A percentile compares a stretch with the other conserved stretches of the same genome.
phyloP scores from a whole-genome alignment of 2,888 invertebrate species.

The Strigamia maritima region DNA sequence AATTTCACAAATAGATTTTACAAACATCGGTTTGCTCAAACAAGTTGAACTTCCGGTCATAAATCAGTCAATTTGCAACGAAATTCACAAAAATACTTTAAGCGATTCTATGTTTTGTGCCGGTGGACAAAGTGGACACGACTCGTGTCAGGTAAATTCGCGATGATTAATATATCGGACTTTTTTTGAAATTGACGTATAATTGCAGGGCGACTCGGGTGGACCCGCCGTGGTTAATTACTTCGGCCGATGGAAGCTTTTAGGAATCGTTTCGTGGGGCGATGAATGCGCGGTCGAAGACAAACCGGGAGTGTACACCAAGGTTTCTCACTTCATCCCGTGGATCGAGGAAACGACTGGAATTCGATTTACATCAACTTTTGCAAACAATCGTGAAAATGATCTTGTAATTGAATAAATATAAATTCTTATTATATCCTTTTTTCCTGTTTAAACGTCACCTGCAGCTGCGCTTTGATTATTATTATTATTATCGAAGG shows the following conservation, averaged over 20 bases:
- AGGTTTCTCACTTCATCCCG: not conserved
- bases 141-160: not conserved
- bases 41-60: not conserved
- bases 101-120: constrained; percentile 18
- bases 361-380: not conserved
- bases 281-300: not conserved
- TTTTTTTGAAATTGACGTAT: not conserved
- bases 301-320: constrained; percentile 5
- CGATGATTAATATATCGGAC: not conserved
- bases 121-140: not conserved
- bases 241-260: not conserved
- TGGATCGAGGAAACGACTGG: not conserved
- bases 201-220: constrained; percentile 21
- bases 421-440: not conserved
- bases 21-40: not conserved
- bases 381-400: not conserved
- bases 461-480: too few relatives aligned
- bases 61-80: not conserved
- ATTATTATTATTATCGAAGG: too few relatives aligned
- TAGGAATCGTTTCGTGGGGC: constrained; percentile 31
- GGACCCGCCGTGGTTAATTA: not conserved
- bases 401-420: not conserved
- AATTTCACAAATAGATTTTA: not conserved
- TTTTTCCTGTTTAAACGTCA: too few relatives aligned
- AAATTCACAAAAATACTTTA: not conserved